Base-by-base conservation (phyloP, 2,797 vertebrate species). In the Prunella strophiata region DNA sequence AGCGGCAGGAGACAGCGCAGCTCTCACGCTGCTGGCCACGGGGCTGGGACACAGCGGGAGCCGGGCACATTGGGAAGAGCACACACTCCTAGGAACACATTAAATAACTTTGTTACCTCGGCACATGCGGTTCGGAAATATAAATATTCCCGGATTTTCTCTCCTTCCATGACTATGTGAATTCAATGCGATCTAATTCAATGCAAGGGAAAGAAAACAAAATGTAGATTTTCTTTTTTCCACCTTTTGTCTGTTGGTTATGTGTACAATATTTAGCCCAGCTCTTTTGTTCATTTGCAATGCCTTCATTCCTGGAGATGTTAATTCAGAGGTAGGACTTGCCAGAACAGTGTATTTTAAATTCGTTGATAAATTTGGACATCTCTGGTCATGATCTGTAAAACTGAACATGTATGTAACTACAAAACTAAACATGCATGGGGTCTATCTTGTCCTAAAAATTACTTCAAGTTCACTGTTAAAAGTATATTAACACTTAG, bases 41-140 rank as follows among this genome's bases (percentile, higher is more conserved):
- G 54, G 58, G 30, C 38, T 66, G 20, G 21, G 65, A 5, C 4
- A 2, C 51, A 19, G 52, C 50, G 83, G 34, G 11, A 45, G 13
- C 1, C 10, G 58, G 54, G 51, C 17, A 19, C 5, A 14, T 55
- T 16, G 34, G 50, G 45, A 51, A 27, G 23, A 72, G 30, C 9
- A 1, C 1, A 1, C 29, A 4, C 29, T 66, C 43, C 51, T 26
- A 30, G 40, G 38, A 82, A 47, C 0, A 3, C 2, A 3, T 19
- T 32, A 68, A 10, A 14, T 21, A 26, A 30, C 40, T 67, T 71
- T 19, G 59, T 30, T 63, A 52, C 32, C 42, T 75, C 6, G 9
- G 48, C 34, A 13, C 16, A 10, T 5, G 15, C 8, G 27, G 20
- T 15, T n/a, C 0, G 0, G 15, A 51, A 55, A 29, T 15, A 29